A percentile compares a stretch with the other conserved stretches of the same genome.
Evolutionary conservation across 2,113 vertebrate species (phyloP).

Genomic region (Peromyscus leucopus): DNA sequence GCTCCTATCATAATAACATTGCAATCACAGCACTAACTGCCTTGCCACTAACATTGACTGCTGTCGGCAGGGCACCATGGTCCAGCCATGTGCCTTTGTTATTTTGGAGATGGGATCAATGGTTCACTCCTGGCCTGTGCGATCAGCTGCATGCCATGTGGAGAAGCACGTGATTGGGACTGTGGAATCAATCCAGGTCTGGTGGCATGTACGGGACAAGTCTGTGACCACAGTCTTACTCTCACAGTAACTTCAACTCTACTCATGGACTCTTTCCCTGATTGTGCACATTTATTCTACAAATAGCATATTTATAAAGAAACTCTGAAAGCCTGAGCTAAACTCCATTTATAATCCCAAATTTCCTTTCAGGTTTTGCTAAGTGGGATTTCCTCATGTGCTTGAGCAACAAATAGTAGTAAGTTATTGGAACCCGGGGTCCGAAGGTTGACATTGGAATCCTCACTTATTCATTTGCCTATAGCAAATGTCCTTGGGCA

Average conservation of each 20-base stretch:
- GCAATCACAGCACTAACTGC: background rate
- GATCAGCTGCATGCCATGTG: background rate
- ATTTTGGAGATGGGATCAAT: background rate
- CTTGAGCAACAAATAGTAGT: background rate
- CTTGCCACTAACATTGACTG: accelerated
- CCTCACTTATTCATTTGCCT: background rate
- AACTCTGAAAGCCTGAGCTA: background rate
- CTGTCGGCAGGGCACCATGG: background rate
- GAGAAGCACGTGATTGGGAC: background rate
- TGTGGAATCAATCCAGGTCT: background rate
- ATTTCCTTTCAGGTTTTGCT: background rate
- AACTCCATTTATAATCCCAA: background rate
- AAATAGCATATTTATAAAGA: background rate
- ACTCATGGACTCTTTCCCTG: background rate
- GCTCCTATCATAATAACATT: background rate
- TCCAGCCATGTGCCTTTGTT: background rate
- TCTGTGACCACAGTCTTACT: background rate
- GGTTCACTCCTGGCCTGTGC: background rate
- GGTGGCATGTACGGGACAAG: background rate
- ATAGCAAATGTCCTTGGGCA: background rate
- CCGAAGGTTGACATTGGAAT: background rate
- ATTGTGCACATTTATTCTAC: background rate
- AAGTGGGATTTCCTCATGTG: background rate
- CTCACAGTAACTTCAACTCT: background rate
- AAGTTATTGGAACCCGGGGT: no score